Evolutionary conservation across 53 echinoderm and acorn worm species (phyloP), one percentile per base, ranked within the genome.

Genomic region (Stichopus horrens): DNA sequence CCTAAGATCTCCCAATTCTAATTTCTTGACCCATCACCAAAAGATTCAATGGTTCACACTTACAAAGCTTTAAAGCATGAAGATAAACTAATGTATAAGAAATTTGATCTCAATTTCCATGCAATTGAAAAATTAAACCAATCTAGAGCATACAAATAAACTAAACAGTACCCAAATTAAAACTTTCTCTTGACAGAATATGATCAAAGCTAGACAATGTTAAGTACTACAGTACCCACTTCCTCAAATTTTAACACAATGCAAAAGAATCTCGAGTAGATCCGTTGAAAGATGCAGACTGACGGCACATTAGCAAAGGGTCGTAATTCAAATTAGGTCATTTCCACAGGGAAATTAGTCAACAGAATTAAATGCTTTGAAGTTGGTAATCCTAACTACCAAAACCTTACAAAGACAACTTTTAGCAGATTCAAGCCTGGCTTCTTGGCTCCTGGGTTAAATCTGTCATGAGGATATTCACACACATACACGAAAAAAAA

Each of bases 301-400:
- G 63, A 63, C 63, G 10, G 63, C 63, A 63, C 10, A 75, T 22
- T 75, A 75, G 37, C 75, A 21, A 9, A 75, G 21, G 20, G 37
- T 5, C 75, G n/a, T 21, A 75, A 22, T 75, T 75, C 75, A 21
- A 75, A 75, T 75, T 75, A 75, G 75, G 75, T 37, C 75, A 75
- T 75, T 37, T 75, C 75, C 75, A 75, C 75, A 22, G 75, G 75
- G 75, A 75, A 75, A 75, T 75, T 37, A 75, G 23, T 19, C 9
- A 19, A 21, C 75, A 75, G 20, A 75, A 75, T 37, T 75, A 75
- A 75, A 75, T 37, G 37, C 75, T 37, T 22, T 75, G 14, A 9
- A 63, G 63, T 8, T 63, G 13, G 63, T 63, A 63, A 63, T 10
- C 16, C 63, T 63, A 63, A 63, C 10, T 13, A 18, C 4, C n/a